phyloP scores from a whole-genome alignment of 2,113 vertebrate genomes.

The Sapayoa aenigma region DNA sequence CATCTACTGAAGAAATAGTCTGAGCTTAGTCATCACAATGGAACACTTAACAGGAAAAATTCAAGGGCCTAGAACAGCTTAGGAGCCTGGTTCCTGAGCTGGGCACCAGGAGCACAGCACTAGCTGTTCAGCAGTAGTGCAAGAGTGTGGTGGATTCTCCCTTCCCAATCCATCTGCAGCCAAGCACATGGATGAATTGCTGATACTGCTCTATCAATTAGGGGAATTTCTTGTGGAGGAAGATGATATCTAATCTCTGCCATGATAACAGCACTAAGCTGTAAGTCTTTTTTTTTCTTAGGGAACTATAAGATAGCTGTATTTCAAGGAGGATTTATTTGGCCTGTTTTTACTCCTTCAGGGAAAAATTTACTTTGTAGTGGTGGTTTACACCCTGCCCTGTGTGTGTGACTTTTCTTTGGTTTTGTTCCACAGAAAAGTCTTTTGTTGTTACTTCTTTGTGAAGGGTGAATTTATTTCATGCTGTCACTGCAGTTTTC shows the following conservation, averaged over 20 bases:
- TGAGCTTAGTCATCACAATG: not conserved
- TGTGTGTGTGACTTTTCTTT: not conserved
- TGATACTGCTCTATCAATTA: not conserved
- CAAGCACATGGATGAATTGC: fast-evolving
- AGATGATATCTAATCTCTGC: not conserved
- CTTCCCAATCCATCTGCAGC: not conserved
- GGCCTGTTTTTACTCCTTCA: not conserved
- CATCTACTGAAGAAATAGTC: not conserved
- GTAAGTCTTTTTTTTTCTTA: not conserved
- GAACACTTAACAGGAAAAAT: not conserved
- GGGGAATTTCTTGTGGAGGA: not conserved
- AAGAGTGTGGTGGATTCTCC: fast-evolving
- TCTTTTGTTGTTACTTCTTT: not conserved
- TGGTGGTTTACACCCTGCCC: not conserved
- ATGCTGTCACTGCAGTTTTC: not conserved
- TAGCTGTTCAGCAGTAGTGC: fast-evolving
- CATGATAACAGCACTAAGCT: not conserved
- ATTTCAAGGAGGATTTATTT: not conserved
- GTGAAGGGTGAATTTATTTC: not conserved
- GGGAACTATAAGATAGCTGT: not conserved
- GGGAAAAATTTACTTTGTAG: not conserved
- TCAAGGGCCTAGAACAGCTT: not conserved
- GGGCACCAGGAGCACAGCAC: not conserved
- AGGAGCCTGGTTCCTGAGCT: not conserved
- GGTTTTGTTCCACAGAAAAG: not conserved